Percentiles rank a stretch among this genome's conserved stretches.
These are phyloP conservation scores for Anableps anableps DNA, from an alignment of 2,797 vertebrate species.

Conservation along the genomic window DNA sequence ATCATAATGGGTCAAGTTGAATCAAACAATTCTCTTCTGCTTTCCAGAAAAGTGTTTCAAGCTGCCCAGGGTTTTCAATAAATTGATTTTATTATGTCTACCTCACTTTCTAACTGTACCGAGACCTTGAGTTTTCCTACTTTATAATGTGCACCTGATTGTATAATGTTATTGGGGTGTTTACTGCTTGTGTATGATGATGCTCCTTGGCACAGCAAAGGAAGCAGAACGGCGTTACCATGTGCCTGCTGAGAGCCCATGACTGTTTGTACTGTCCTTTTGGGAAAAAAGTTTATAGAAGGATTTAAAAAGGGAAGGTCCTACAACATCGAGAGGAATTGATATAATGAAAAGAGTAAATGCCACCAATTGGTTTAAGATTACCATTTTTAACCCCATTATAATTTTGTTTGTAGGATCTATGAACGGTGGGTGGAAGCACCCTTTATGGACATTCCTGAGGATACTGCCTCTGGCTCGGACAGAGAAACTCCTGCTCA, in stretches of 20 bases:
- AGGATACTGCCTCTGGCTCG: slow-evolving; percentile 93
- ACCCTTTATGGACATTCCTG: slow-evolving; percentile 90
- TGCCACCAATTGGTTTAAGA: background rate
- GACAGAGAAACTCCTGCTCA: slow-evolving; percentile 95
- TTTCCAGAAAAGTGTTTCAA: background rate
- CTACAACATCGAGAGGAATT: slow-evolving; percentile 4
- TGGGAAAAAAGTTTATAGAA: slow-evolving; percentile 45
- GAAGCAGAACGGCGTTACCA: slow-evolving; percentile 55
- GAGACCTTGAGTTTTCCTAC: slow-evolving; percentile 8
- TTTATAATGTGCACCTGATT: slow-evolving; percentile 34
- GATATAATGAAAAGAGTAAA: background rate
- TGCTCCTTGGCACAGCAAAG: slow-evolving; percentile 49
- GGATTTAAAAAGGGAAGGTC: slow-evolving; percentile 48
- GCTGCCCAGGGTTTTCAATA: background rate
- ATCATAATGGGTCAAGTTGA: background rate
- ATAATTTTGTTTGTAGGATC: slow-evolving; percentile 82
- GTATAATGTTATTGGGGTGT: slow-evolving; percentile 8
- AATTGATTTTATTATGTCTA: background rate
- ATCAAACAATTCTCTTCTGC: background rate
- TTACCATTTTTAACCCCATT: background rate
- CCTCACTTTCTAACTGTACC: slow-evolving; percentile 3
- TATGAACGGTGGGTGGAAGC: slow-evolving; percentile 95
- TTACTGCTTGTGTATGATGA: slow-evolving; percentile 36
- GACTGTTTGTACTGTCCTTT: slow-evolving; percentile 34
- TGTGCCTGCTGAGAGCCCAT: slow-evolving; percentile 41